Conservation (phyloP, 1,140 invertebrate genomes). For the Apis cerana region DNA sequence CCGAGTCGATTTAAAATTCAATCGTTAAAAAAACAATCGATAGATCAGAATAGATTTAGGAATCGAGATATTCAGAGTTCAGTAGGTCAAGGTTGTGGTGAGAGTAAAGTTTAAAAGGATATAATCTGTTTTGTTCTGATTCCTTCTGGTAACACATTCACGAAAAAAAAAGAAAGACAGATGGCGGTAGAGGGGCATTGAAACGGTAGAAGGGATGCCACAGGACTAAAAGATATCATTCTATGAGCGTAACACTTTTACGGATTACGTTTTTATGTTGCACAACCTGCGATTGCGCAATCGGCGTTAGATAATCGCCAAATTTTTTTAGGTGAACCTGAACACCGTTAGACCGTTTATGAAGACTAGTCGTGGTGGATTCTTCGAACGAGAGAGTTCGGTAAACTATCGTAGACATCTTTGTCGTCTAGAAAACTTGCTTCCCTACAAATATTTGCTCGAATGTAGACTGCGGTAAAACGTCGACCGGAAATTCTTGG, state of each 20-base stretch:
- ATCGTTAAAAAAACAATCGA: constrained; percentile 2
- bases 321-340: constrained; percentile 50
- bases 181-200: neutral
- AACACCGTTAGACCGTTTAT: constrained; percentile 62
- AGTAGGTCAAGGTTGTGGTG: constrained; percentile 69
- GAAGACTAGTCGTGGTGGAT: neutral
- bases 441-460: constrained; percentile 37
- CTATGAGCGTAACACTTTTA: constrained; percentile 65
- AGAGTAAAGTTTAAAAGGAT: constrained; percentile 64
- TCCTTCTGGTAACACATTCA: constrained; percentile 17
- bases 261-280: constrained; percentile 64
- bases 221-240: constrained; percentile 47
- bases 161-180: constrained; percentile 47
- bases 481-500: neutral
- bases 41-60: constrained; percentile 44
- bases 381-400: neutral
- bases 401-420: neutral
- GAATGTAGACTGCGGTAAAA: neutral
- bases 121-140: constrained; percentile 46
- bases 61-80: constrained; percentile 50
- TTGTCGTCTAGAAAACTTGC: constrained; percentile 22
- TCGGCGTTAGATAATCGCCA: constrained; percentile 63
- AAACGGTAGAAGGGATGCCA: neutral
- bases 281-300: constrained; percentile 60
- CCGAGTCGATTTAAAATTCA: no score